Evolutionary conservation across 2,888 invertebrate species (phyloP), one percentile per base, ranked within the genome.

Genomic region (Drosophila gaucha): DNA sequence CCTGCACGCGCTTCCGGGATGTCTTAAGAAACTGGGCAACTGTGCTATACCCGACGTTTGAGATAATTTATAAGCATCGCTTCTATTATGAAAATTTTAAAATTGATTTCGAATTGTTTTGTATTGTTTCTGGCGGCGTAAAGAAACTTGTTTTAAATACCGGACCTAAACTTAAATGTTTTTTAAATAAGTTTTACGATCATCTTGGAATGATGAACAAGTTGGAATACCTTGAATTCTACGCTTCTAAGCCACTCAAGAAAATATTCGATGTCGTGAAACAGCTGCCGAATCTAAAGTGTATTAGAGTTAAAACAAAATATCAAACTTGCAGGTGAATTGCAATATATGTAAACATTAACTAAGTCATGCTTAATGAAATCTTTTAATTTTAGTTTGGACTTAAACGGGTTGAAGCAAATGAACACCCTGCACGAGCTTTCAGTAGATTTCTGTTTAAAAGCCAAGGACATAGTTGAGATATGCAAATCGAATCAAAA

Each of bases 401-500:
- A n/a, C 6, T 12, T 3, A 1, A 6, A n/a, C 31, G 16, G 38
- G 4, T 33, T 71, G 20, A 18, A 30, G 0, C 26, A 41, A 4
- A 20, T 70, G 18, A 50, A 41, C 9, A 9, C 35, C 12, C 24
- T 70, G 31, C 28, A 66, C 24, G 16, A 28, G 14, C 10, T 71
- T n/a, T 52, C 55, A 3, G 28, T 66, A 10, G 30, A 67, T 20
- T 36, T 12, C 2, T 31, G 39, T 35, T 51, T 71, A 16, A 8
- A 6, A 6, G 6, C 43, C 3, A 39, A 56, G 12, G 73, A 56
- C 49, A 35, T 71, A 1, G 26, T 66, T 12, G 50, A 47, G 3
- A 39, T 71, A 16, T 72, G 70, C 18, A 51, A 52, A 22, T 55
- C 62, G 10, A 66, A 71, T 49, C 2, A 1, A 9, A 71, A 55